phyloP scores from a whole-genome alignment of 2,113 vertebrate species.

The Epinephelus cyanopodus region DNA sequence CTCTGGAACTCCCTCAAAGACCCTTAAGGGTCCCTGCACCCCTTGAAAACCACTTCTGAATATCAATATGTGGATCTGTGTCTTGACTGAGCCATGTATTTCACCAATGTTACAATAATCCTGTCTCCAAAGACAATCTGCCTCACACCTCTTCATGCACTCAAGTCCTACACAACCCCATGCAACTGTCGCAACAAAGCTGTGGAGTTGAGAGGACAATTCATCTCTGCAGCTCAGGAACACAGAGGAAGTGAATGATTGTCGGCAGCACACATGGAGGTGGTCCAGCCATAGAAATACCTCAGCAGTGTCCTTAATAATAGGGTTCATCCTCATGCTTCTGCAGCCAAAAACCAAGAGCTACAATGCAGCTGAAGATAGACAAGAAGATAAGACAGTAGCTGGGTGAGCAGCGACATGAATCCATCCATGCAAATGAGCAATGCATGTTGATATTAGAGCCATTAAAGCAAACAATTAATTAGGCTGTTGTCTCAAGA shows the following conservation, averaged over 20 bases:
- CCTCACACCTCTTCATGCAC: neutral
- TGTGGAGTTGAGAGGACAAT: neutral
- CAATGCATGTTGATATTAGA: constrained; percentile 4
- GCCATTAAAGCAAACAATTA: constrained; percentile 21
- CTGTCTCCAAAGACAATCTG: neutral
- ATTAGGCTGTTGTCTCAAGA: constrained; percentile 36
- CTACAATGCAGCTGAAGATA: neutral
- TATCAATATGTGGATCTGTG: neutral
- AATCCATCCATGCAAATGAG: constrained; percentile 17
- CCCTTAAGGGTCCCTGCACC: no score
- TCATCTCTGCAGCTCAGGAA: constrained; percentile 14
- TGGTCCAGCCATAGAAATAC: constrained; percentile 19
- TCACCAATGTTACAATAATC: neutral
- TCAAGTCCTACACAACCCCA: neutral
- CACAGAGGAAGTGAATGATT: constrained; percentile 24
- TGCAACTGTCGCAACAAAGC: neutral
- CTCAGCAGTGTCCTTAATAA: constrained; percentile 12
- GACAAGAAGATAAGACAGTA: constrained; percentile 2
- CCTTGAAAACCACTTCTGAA: neutral
- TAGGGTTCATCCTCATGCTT: constrained; percentile 19
- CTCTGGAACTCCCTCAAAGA: no score
- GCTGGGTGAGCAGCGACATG: constrained; percentile 3
- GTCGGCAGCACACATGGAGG: neutral
- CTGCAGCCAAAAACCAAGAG: neutral
- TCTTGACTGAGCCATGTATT: neutral